Percentiles rank a stretch among this genome's conserved stretches.
Evolutionary conservation across 2,113 vertebrate genomes (phyloP).

Genomic region (Crotalus helleri): DNA sequence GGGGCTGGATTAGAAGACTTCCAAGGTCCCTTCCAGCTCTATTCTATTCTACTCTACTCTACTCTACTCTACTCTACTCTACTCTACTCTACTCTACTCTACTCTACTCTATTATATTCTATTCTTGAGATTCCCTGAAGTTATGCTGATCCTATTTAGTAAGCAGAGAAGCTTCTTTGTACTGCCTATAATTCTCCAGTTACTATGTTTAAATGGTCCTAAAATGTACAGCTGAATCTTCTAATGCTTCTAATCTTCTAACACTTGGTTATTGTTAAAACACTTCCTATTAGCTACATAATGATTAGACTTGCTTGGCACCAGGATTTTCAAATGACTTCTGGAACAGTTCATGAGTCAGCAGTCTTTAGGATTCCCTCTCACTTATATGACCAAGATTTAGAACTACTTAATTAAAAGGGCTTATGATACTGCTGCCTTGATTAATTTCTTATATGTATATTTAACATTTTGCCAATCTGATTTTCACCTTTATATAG

Average conservation of each 20-base stretch:
- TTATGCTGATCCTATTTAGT: not conserved
- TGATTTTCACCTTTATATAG: not conserved
- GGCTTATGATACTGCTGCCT: not conserved
- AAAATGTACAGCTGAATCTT: not conserved
- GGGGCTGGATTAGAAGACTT: too few species aligned
- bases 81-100: too few species aligned
- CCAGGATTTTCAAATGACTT: not conserved
- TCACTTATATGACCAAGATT: not conserved
- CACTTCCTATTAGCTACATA: not conserved
- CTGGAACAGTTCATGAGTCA: not conserved
- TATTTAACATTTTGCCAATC: not conserved
- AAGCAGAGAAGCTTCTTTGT: not conserved
- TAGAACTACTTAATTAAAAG: not conserved
- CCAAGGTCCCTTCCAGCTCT: too few species aligned
- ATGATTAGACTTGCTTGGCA: rapidly evolving
- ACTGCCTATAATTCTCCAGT: not conserved
- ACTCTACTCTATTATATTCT: too few species aligned
- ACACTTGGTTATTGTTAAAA: not conserved
- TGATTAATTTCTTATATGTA: not conserved
- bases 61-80: too few species aligned
- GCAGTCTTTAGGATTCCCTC: rapidly evolving
- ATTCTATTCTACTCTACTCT: too few species aligned
- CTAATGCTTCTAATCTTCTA: not conserved
- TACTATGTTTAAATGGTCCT: not conserved
- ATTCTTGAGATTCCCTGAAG: too few species aligned